Base-by-base conservation (phyloP, 2,797 vertebrate genomes). In the Myripristis murdjan region DNA sequence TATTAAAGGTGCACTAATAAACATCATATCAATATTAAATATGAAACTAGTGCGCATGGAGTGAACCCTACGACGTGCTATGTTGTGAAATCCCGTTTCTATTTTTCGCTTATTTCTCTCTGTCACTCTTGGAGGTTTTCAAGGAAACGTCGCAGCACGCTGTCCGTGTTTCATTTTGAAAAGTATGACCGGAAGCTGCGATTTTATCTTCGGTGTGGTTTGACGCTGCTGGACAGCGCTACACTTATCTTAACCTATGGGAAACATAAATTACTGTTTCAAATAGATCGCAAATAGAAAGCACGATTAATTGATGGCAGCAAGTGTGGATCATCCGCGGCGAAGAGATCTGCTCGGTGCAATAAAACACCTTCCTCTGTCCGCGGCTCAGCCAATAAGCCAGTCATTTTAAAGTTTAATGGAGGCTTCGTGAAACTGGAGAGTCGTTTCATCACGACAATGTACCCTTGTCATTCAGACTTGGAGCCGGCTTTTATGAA, bases 391-490 rank as follows among this genome's bases (percentile, higher is more conserved):
- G 4, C 28, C 44, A 4, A 28, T 37, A 2, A 52, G 26, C 26
- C 51, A 54, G 16, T 44, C 1, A 64, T 44, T 33, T 48, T 16
- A 69, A 81, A 76, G 77, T 89, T 87, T 81, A 24, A 54, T 37
- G 75, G 48, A 28, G 55, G 64, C 71, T 63, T 1, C 69, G 53
- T 70, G 73, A 84, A 75, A 71, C n/a, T 6, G 66, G 62, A 73
- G 62, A 81, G 77, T 64, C 65, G 67, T 56, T 81, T 71, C 64
- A 14, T 67, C 71, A 56, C 66, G n/a, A 91, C 85, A 85, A 90
- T 79, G 82, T 5, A 23, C 75, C 83, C 82, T 86, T 91, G 91
- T 91, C 90, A 88, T 81, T 75, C 82, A 37, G 51, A 70, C 60
- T 53, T 1, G 64, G 11, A 84, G 74, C 84, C 86, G 88, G 84